Evolutionary conservation across 2,888 invertebrate species (phyloP).

Genomic region (Nymphalis polychloros): DNA sequence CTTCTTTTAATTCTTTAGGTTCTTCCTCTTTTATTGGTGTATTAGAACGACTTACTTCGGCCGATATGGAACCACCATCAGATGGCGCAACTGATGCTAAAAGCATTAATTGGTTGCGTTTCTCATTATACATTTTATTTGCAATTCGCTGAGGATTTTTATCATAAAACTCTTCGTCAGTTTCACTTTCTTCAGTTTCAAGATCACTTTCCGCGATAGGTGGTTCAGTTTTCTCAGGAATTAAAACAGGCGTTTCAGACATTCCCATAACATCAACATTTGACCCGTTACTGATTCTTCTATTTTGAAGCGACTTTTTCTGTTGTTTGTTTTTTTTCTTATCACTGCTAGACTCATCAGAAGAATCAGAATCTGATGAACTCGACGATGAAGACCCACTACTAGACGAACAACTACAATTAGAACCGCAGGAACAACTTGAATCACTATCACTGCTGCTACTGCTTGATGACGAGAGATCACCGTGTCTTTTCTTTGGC

Average conservation of each 20-base stretch:
- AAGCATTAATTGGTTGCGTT: constrained; percentile 85
- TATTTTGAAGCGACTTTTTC: constrained; percentile 62
- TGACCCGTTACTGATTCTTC: constrained; percentile 74
- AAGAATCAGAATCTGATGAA: constrained; percentile 76
- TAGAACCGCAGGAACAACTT: constrained; percentile 91
- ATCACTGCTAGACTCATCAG: constrained; percentile 66
- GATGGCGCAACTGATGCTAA: constrained; percentile 84
- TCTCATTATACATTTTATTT: constrained; percentile 87
- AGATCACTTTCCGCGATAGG: constrained; percentile 90
- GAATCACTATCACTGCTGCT: constrained; percentile 89
- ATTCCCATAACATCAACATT: constrained; percentile 79
- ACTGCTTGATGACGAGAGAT: constrained; percentile 86
- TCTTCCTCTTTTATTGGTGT: constrained; percentile 82
- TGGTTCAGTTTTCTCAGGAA: constrained; percentile 80
- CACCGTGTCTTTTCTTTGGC: constrained; percentile 73
- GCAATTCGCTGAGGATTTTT: constrained; percentile 89
- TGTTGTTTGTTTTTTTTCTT: constrained; percentile 71
- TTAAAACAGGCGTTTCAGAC: constrained; percentile 72
- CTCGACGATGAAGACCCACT: constrained; percentile 86
- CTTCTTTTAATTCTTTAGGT: constrained; percentile 76
- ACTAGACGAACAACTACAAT: constrained; percentile 90
- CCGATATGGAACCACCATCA: constrained; percentile 80
- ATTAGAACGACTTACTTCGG: constrained; percentile 84
- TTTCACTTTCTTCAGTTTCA: constrained; percentile 91
- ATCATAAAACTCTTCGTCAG: constrained; percentile 94